Evolutionary conservation across 2,888 invertebrate species (phyloP).

Genomic region (Dendrolimus pini): DNA sequence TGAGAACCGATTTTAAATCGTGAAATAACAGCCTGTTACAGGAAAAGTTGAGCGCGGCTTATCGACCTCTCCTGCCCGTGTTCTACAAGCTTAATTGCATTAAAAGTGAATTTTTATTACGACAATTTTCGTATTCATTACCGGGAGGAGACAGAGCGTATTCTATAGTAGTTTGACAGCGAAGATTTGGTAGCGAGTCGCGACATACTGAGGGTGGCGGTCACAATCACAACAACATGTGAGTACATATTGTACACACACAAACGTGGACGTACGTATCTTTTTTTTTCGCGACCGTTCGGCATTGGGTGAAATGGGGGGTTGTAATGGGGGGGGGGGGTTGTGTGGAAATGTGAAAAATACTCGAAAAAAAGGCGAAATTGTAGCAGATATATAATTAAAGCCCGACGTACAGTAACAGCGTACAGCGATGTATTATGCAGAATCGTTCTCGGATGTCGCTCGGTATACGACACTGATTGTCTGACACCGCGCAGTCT

Average conservation of each 20-base stretch:
- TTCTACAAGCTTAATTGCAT: slow-evolving; percentile 68
- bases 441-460: slow-evolving; percentile 59
- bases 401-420: slow-evolving; percentile 69
- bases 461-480: slow-evolving; percentile 26
- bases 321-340: slow-evolving; percentile 48
- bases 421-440: slow-evolving; percentile 71
- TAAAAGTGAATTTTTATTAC: slow-evolving; percentile 49
- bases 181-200: not conserved
- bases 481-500: slow-evolving; percentile 16
- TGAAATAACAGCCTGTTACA: slow-evolving; percentile 76
- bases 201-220: slow-evolving; percentile 8
- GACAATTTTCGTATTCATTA: slow-evolving; percentile 38
- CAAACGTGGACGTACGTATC: slow-evolving; percentile 38
- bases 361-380: slow-evolving; percentile 77
- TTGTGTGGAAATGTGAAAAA: slow-evolving; percentile 76
- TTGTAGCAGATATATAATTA: slow-evolving; percentile 78
- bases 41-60: slow-evolving; percentile 72
- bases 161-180: not conserved
- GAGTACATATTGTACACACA: slow-evolving; percentile 28
- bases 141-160: slow-evolving; percentile 11
- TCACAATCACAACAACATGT: slow-evolving; percentile 18
- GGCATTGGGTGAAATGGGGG: slow-evolving; percentile 44
- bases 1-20: slow-evolving; percentile 76
- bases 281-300: slow-evolving; percentile 64
- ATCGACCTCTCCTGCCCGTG: slow-evolving; percentile 56